A percentile compares a stretch with the other conserved stretches of the same genome.
phyloP scores from a whole-genome alignment of 2,113 vertebrate genomes.

The Microtus montanus region DNA sequence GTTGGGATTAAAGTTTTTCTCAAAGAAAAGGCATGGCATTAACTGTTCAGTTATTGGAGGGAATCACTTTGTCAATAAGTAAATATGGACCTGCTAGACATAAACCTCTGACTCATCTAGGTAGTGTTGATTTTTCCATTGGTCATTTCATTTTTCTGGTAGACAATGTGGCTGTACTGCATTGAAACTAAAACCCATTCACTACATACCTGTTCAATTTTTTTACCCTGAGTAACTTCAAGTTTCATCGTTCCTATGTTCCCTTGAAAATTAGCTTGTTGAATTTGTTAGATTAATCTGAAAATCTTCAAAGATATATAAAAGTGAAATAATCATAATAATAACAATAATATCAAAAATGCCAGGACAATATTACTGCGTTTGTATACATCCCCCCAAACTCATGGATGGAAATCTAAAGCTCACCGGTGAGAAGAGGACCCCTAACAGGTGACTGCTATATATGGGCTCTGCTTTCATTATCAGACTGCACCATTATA shows the following conservation, averaged over 20 bases:
- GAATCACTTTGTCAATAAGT: neutral
- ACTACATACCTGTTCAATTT: neutral
- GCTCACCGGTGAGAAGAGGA: neutral
- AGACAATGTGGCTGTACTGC: neutral
- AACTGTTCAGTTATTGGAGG: neutral
- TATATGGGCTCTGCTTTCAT: neutral
- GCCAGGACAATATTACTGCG: neutral
- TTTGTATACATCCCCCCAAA: neutral
- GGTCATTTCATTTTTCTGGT: neutral
- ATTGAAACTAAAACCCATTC: neutral
- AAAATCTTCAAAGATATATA: neutral
- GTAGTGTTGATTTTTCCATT: neutral
- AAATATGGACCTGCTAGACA: neutral
- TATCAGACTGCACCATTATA: neutral
- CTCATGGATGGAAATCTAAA: neutral
- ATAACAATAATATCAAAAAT: neutral
- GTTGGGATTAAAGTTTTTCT: neutral
- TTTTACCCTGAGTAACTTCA: neutral
- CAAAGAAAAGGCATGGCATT: neutral
- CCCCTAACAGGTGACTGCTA: neutral
- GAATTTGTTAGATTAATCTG: neutral
- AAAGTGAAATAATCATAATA: neutral
- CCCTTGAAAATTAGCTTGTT: slow-evolving; percentile 15
- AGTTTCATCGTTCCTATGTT: neutral
- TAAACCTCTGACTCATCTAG: neutral